Conservation (phyloP, 2,888 invertebrate species). For the Ctenicera cuprea region DNA sequence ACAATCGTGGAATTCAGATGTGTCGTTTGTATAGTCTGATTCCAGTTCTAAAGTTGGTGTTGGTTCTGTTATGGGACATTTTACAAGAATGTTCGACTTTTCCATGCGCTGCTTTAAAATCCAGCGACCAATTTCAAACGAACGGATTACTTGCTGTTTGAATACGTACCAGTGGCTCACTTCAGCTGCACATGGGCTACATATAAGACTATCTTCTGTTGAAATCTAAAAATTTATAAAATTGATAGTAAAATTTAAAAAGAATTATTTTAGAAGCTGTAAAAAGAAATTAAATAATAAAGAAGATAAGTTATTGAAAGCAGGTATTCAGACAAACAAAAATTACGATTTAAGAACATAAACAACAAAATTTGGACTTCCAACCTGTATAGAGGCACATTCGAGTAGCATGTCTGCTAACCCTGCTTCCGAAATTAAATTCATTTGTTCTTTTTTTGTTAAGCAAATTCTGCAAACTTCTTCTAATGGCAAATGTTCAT, state of each 20-base stretch:
- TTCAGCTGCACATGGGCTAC: slow-evolving; percentile 55
- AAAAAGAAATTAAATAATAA: background rate
- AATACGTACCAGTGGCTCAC: slow-evolving; percentile 58
- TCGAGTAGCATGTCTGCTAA: slow-evolving; percentile 57
- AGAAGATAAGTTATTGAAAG: background rate
- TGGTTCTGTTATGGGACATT: slow-evolving; percentile 22
- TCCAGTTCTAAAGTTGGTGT: background rate
- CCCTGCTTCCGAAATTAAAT: slow-evolving; percentile 56
- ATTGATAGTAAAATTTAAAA: background rate
- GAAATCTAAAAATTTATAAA: slow-evolving; percentile 7
- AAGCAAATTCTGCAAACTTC: slow-evolving; percentile 58
- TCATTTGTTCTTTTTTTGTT: slow-evolving; percentile 57
- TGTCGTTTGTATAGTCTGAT: background rate
- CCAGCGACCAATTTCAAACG: slow-evolving; percentile 57
- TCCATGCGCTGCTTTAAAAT: slow-evolving; percentile 40
- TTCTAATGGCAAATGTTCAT: slow-evolving; percentile 54
- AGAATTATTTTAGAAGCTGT: slow-evolving; percentile 11
- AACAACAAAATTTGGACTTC: background rate
- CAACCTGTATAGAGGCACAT: slow-evolving; percentile 57
- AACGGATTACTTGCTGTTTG: slow-evolving; percentile 55
- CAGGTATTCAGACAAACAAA: background rate
- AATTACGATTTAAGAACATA: no score
- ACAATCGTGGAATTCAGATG: slow-evolving; percentile 5
- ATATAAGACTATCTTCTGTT: slow-evolving; percentile 50
- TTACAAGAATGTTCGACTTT: slow-evolving; percentile 16